Evolutionary conservation across 1,140 invertebrate species (phyloP), one percentile per base, ranked within the genome.

Genomic region (Tetragnatha versicolor): DNA sequence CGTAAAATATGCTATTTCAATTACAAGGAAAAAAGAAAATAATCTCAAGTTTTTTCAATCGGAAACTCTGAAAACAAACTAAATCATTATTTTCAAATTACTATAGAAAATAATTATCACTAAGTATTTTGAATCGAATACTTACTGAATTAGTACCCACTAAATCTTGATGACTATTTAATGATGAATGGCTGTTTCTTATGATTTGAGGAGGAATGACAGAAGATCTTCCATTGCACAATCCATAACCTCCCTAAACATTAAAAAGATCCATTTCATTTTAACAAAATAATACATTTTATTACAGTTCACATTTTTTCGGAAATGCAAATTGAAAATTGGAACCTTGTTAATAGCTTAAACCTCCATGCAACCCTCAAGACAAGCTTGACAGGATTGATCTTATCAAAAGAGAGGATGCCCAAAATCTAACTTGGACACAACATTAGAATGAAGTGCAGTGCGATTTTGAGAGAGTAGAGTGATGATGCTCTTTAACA

Each of bases 161-260:
- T 39, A 42, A 39, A 53, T 39, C 49, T 63, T 66, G 53, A n/a
- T 58, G 53, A 49, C 55, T 81, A 47, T 58, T 22, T 61, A 66
- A 58, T 39, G 65, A 45, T 17, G 61, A 70, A 66, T 35, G 60
- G 27, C 37, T 65, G 35, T 53, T 42, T 37, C 35, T 25, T 39
- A 69, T 25, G 0, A 80, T 31, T 49, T 77, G 75, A 33, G 58
- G 49, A 9, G 77, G 37, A 73, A 51, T 37, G 6, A 77, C 80
- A 69, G 79, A 79, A 14, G 37, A 42, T 73, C 61, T 72, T 3
- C 78, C 77, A 53, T 75, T 79, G 42, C 77, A 75, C 29, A 66
- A n/a, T n/a, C 20, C 35, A 68, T 81, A 81, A 42, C 77, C 80
- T 55, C 80, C 80, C 80, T 81, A 51, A 68, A 47, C 7, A 42